Conservation (phyloP, 2,797 vertebrate genomes). For the Xerus rutilus region DNA sequence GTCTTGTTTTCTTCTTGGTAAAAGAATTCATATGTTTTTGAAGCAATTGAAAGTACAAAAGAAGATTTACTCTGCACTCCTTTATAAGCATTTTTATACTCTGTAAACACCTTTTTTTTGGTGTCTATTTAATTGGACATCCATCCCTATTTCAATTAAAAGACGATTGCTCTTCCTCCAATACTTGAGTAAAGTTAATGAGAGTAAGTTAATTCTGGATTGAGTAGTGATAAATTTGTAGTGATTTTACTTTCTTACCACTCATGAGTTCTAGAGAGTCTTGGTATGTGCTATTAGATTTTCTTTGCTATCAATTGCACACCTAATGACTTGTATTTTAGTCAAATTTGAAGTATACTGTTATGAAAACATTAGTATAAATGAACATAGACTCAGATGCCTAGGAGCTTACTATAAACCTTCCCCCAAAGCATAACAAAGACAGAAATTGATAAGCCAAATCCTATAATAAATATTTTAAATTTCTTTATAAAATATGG, state of each 20-base stretch:
- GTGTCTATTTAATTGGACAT: neutral
- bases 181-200: slow-evolving; percentile 19
- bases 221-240: slow-evolving; percentile 17
- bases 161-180: neutral
- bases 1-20: slow-evolving; percentile 1
- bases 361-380: slow-evolving; percentile 36
- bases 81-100: slow-evolving; percentile 45
- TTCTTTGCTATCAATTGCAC: neutral
- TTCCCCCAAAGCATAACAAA: slow-evolving; percentile 9
- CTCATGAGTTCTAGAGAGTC: neutral
- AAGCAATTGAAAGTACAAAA: slow-evolving; percentile 11
- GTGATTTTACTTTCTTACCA: slow-evolving; percentile 7
- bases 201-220: slow-evolving; percentile 29
- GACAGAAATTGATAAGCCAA: neutral
- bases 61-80: neutral
- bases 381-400: neutral
- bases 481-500: slow-evolving; percentile 18
- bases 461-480: slow-evolving; percentile 15
- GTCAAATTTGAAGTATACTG: neutral
- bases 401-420: neutral
- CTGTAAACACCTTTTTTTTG: neutral
- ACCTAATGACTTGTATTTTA: neutral
- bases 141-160: slow-evolving; percentile 21
- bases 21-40: slow-evolving; percentile 21
- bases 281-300: slow-evolving; percentile 1